Evolutionary conservation across 2,888 invertebrate species (phyloP).

Genomic region (Drosophila barbarae): DNA sequence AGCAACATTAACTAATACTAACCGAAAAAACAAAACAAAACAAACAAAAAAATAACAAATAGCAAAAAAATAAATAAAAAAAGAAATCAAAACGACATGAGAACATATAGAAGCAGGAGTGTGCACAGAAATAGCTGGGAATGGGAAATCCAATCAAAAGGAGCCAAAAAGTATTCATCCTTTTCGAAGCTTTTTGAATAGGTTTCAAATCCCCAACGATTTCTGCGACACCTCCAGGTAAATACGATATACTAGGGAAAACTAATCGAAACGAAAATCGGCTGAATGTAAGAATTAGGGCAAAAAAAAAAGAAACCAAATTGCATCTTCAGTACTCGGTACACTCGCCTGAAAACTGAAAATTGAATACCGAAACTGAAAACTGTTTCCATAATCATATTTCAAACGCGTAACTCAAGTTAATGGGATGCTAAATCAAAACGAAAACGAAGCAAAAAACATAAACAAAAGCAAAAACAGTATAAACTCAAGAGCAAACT

Average conservation of each 20-base stretch:
- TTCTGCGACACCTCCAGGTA: neutral
- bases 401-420: conserved; percentile 28
- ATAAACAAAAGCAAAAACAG: conserved; percentile 30
- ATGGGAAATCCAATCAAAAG: neutral
- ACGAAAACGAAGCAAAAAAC: conserved; percentile 12
- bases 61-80: conserved; percentile 8
- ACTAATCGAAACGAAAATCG: conserved; percentile 35
- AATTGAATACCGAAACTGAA: conserved; percentile 11
- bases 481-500: conserved; percentile 57
- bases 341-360: conserved; percentile 32
- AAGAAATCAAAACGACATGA: conserved; percentile 29
- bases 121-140: neutral
- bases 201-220: neutral
- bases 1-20: conserved; percentile 54
- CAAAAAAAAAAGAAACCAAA: conserved; percentile 37
- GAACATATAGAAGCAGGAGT: conserved; percentile 11
- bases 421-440: conserved; percentile 40
- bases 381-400: conserved; percentile 41
- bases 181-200: neutral
- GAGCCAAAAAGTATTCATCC: no score
- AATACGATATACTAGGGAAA: conserved; percentile 33
- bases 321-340: conserved; percentile 42
- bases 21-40: neutral
- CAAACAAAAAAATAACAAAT: neutral
- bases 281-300: conserved; percentile 43